Evolutionary conservation across 2,797 vertebrate species (phyloP).

Genomic region (Hemibagrus guttatus): DNA sequence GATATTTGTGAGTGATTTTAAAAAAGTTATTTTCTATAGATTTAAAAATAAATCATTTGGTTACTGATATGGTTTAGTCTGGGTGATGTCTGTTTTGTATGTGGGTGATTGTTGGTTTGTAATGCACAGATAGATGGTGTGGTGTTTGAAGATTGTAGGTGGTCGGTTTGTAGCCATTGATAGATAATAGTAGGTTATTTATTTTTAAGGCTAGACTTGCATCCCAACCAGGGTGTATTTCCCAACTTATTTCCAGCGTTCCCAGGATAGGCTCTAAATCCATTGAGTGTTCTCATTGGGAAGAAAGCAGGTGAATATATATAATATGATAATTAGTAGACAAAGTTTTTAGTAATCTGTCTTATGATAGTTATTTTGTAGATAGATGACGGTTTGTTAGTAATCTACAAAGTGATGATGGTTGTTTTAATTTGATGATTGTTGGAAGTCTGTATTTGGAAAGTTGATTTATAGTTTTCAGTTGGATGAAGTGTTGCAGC

Average conservation of each 20-base stretch:
- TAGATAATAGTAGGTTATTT: background rate
- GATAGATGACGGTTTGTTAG: background rate
- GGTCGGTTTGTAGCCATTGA: background rate
- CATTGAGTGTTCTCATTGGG: background rate
- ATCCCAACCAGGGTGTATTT: background rate
- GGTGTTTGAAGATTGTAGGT: background rate
- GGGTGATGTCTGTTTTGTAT: background rate
- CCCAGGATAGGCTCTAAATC: background rate
- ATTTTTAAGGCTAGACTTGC: background rate
- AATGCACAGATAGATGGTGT: background rate
- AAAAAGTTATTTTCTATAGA: background rate
- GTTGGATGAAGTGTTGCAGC: background rate
- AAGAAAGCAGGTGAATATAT: background rate
- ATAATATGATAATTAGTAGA: background rate
- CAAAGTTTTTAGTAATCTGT: background rate
- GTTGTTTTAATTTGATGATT: background rate
- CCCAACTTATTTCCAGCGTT: background rate
- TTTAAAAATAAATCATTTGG: too few relatives aligned
- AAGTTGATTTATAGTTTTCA: slow-evolving; percentile 1
- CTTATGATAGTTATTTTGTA: background rate
- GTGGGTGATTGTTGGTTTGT: background rate
- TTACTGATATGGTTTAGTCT: background rate
- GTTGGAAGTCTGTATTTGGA: background rate
- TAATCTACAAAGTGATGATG: background rate
- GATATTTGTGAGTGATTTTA: background rate